These are phyloP conservation scores for Taurulus bubalis DNA, from an alignment of 2,113 vertebrate species.

Conservation along the genomic window DNA sequence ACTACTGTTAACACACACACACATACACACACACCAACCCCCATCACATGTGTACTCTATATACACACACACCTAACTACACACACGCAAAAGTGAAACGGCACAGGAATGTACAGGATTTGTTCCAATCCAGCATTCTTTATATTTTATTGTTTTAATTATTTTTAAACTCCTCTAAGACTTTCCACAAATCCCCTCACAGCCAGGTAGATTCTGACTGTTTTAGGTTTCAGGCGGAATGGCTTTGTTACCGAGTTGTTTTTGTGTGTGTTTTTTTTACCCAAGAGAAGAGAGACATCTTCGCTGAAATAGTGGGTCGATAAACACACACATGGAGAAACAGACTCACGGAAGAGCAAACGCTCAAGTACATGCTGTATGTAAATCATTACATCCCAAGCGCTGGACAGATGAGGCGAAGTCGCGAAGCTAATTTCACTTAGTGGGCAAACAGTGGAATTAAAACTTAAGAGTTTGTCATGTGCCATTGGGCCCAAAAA, in stretches of 20 bases:
- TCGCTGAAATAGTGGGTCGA: background rate
- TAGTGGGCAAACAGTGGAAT: background rate
- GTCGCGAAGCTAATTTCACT: too few species aligned
- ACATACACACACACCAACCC: background rate
- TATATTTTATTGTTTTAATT: constrained; percentile 32
- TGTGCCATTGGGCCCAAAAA: background rate
- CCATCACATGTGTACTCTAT: background rate
- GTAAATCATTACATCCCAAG: constrained; percentile 16
- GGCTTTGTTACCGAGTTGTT: background rate
- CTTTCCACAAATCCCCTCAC: constrained; percentile 1
- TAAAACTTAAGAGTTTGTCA: background rate
- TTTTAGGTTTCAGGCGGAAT: background rate
- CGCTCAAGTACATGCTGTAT: constrained; percentile 21
- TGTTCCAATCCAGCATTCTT: constrained; percentile 1
- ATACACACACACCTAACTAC: background rate
- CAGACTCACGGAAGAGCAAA: constrained; percentile 38
- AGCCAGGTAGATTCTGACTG: background rate
- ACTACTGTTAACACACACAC: background rate
- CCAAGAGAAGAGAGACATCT: background rate
- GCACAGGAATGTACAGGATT: background rate
- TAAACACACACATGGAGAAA: constrained; percentile 37
- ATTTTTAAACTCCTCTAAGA: background rate
- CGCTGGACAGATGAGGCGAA: background rate
- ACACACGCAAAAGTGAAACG: background rate
- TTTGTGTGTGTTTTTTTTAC: constrained; percentile 14